Percentiles rank a stretch among this genome's conserved stretches.
Evolutionary conservation across 2,113 vertebrate genomes (phyloP).

Genomic region (Paramisgurnus dabryanus): DNA sequence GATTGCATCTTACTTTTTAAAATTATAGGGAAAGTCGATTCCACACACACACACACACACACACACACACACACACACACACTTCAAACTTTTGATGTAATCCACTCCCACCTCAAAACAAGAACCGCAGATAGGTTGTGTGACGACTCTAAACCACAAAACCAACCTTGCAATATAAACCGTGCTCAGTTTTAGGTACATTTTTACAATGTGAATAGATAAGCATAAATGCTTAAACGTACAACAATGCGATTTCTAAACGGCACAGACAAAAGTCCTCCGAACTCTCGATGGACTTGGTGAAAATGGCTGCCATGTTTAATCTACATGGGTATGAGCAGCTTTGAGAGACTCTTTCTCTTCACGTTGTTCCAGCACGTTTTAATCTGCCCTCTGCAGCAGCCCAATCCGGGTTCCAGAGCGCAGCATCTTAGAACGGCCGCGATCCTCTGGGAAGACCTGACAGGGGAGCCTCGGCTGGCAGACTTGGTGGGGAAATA

Average conservation of each 20-base stretch:
- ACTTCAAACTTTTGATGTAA: background rate
- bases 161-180: background rate
- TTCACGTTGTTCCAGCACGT: constrained; percentile 54
- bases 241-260: constrained; percentile 8
- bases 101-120: constrained; percentile 2
- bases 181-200: background rate
- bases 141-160: constrained; percentile 11
- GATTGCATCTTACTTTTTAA: constrained; percentile 27
- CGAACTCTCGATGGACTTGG: background rate
- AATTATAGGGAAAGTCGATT: constrained; percentile 40
- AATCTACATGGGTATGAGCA: constrained; percentile 48
- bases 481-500: constrained; percentile 50
- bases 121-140: background rate
- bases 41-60: constrained; percentile 20
- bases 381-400: constrained; percentile 61
- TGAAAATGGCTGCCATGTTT: constrained; percentile 47
- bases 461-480: constrained; percentile 59
- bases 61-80: constrained; percentile 19
- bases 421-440: constrained; percentile 64
- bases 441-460: constrained; percentile 51
- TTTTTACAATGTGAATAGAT: no score
- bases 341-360: constrained; percentile 48
- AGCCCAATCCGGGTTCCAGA: constrained; percentile 55
- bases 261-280: constrained; percentile 5
- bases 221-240: background rate